Percentiles rank a stretch among this genome's conserved stretches.
Conservation (phyloP, 2,113 vertebrate species). For the Dicerorhinus sumatrensis region DNA sequence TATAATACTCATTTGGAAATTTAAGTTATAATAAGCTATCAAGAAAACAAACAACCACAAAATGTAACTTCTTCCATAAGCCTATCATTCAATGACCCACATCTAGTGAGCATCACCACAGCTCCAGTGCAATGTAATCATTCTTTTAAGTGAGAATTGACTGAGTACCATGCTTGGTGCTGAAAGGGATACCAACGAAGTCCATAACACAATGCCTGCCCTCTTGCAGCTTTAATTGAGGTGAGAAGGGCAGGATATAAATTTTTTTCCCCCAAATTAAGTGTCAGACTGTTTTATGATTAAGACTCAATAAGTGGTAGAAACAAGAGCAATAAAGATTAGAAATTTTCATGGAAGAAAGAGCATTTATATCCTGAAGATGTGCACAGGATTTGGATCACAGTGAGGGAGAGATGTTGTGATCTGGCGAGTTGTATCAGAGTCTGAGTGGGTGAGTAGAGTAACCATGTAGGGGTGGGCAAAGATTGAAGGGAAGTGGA, state of each 20-base stretch:
- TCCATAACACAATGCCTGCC: background rate
- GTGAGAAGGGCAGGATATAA: background rate
- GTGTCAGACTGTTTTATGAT: background rate
- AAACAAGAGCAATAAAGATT: background rate
- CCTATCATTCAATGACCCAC: background rate
- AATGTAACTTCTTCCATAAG: background rate
- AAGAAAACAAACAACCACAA: background rate
- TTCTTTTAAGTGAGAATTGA: background rate
- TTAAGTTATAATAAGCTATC: conserved; percentile 1
- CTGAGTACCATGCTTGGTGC: background rate
- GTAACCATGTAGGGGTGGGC: background rate
- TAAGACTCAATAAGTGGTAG: background rate
- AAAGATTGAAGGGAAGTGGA: background rate
- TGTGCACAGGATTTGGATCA: background rate
- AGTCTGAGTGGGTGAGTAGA: background rate
- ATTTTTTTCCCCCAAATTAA: background rate
- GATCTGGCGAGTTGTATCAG: background rate
- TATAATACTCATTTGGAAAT: conserved; percentile 25
- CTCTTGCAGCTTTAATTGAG: background rate
- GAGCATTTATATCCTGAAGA: background rate
- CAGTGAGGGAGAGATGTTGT: background rate
- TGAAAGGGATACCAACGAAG: background rate
- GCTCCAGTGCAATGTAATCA: background rate
- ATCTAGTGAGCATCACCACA: background rate
- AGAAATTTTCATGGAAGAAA: background rate